Conservation (phyloP, 2,113 vertebrate species). For the Caracal caracal region DNA sequence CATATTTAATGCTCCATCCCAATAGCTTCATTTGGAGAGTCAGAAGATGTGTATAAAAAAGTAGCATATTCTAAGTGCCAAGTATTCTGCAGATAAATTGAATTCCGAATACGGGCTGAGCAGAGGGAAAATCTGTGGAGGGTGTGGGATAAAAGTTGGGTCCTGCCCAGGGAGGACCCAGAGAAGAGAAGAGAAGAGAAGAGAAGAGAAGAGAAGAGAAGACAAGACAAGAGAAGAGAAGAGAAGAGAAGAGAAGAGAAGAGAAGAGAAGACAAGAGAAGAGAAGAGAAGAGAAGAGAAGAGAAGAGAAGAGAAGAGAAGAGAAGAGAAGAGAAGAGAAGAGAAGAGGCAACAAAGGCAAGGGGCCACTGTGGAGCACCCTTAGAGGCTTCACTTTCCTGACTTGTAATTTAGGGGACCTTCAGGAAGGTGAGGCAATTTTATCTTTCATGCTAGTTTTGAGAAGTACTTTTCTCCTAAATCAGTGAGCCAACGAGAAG, state of each 20-base stretch:
- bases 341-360: background rate
- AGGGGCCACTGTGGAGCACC: background rate
- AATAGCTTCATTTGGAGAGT: background rate
- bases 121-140: background rate
- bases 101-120: background rate
- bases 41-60: background rate
- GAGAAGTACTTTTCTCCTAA: background rate
- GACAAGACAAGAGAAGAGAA: no score
- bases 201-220: background rate
- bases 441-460: background rate
- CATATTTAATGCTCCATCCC: background rate
- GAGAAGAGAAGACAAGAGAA: background rate
- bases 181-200: background rate
- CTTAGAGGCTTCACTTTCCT: background rate
- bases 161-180: accelerated
- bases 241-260: background rate
- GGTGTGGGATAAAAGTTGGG: background rate
- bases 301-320: background rate
- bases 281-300: background rate
- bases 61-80: background rate
- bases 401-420: background rate
- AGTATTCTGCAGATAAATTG: background rate
- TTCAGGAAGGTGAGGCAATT: background rate
- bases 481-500: background rate
- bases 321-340: background rate